Evolutionary conservation across 2,888 invertebrate species (phyloP).

Genomic region (Drosophila villosipedis): DNA sequence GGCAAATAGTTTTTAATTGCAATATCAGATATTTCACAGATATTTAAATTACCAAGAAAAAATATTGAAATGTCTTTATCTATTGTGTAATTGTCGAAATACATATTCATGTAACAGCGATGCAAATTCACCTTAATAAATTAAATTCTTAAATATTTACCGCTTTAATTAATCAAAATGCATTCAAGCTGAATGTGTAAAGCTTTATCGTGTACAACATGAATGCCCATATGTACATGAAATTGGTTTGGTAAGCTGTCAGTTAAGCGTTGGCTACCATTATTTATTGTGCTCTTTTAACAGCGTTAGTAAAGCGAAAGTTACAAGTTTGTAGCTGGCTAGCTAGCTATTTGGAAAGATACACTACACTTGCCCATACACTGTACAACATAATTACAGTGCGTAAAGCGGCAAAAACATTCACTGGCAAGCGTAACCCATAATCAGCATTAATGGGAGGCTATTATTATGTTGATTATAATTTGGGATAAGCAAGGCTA

Average conservation of each 20-base stretch:
- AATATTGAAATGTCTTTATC: not conserved
- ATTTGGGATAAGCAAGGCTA: conserved; percentile 69
- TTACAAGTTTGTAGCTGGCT: conserved; percentile 14
- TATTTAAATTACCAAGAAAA: not conserved
- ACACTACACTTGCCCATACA: conserved; percentile 14
- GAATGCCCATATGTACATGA: not conserved
- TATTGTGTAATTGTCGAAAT: not conserved
- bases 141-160: not conserved
- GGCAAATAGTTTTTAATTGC: not conserved
- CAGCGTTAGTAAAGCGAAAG: conserved; percentile 52
- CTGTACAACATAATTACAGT: conserved; percentile 61
- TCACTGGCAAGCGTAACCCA: conserved; percentile 58
- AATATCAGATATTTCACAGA: not conserved
- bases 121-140: not conserved
- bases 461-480: conserved; percentile 79
- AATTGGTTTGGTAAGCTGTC: conserved; percentile 12
- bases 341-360: not conserved
- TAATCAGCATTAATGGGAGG: conserved; percentile 69
- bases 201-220: not conserved
- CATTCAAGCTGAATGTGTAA: not conserved
- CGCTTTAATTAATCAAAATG: not conserved
- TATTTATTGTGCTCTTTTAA: conserved; percentile 7
- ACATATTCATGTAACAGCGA: not conserved
- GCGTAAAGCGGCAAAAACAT: conserved; percentile 63
- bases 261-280: not conserved